Percentiles rank a stretch among this genome's conserved stretches.
Evolutionary conservation across 2,797 vertebrate genomes (phyloP).

Genomic region (Sebastes glaucus): DNA sequence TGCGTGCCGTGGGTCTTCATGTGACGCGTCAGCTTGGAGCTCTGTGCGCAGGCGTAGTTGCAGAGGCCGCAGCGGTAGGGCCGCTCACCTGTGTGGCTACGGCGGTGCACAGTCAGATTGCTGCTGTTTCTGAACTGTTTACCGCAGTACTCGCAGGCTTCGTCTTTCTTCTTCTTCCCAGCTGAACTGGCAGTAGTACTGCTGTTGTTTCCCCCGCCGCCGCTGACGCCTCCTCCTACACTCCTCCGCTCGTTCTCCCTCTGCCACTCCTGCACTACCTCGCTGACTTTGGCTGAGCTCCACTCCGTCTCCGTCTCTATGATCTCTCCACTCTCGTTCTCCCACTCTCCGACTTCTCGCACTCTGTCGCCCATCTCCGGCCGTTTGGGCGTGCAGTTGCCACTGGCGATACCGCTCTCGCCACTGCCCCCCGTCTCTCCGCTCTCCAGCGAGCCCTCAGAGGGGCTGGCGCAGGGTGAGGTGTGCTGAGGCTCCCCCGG

Average conservation of each 20-base stretch:
- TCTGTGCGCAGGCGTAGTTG: slow-evolving; percentile 89
- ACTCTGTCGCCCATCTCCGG: slow-evolving; percentile 66
- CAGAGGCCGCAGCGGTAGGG: slow-evolving; percentile 89
- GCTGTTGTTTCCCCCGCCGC: background rate
- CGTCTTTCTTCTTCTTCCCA: slow-evolving; percentile 80
- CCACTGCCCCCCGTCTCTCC: slow-evolving; percentile 85
- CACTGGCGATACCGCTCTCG: slow-evolving; percentile 88
- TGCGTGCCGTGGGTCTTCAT: slow-evolving; percentile 88
- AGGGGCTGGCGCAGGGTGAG: slow-evolving; percentile 85
- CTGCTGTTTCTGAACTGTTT: slow-evolving; percentile 87
- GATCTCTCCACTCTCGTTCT: slow-evolving; percentile 61
- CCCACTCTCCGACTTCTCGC: slow-evolving; percentile 67
- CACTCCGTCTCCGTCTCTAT: slow-evolving; percentile 60
- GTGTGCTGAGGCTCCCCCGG: slow-evolving; percentile 77
- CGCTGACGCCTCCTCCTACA: slow-evolving; percentile 6
- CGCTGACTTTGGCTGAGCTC: slow-evolving; percentile 61
- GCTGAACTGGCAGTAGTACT: background rate
- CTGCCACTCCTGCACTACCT: slow-evolving; percentile 80
- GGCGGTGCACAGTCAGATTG: slow-evolving; percentile 82
- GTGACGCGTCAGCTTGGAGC: slow-evolving; percentile 89
- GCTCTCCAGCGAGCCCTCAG: slow-evolving; percentile 85
- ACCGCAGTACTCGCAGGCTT: slow-evolving; percentile 82
- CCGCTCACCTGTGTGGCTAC: slow-evolving; percentile 90
- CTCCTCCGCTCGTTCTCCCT: slow-evolving; percentile 71
- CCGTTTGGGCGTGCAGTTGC: slow-evolving; percentile 85